A percentile compares a stretch with the other conserved stretches of the same genome.
These are phyloP conservation scores for Chlamydotis undulata DNA, from an alignment of 2,113 vertebrate genomes.

Conservation along the genomic window DNA sequence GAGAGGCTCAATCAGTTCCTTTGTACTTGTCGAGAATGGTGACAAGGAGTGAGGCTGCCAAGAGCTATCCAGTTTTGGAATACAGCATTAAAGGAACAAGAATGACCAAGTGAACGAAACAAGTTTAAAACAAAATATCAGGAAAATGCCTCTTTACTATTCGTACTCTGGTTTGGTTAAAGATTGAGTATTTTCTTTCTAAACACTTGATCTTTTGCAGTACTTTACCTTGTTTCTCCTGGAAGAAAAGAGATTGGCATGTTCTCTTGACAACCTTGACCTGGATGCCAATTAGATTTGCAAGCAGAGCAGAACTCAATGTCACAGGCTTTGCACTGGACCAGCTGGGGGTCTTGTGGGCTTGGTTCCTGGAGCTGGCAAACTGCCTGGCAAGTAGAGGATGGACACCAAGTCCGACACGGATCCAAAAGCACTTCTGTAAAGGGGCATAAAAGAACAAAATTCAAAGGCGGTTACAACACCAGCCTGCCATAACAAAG, in stretches of 20 bases:
- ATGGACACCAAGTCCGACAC: slow-evolving; percentile 97
- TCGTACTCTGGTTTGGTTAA: neutral
- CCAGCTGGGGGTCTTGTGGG: slow-evolving; percentile 86
- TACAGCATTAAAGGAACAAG: neutral
- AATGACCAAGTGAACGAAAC: neutral
- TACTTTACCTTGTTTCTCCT: slow-evolving; percentile 89
- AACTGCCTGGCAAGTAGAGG: slow-evolving; percentile 93
- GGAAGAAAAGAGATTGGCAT: slow-evolving; percentile 91
- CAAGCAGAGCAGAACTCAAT: slow-evolving; percentile 95
- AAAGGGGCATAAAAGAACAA: neutral
- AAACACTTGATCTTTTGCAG: neutral
- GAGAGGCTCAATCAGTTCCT: neutral
- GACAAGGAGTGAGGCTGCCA: neutral
- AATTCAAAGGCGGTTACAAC: neutral
- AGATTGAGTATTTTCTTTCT: neutral
- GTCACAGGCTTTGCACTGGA: slow-evolving; percentile 90
- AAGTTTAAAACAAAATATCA: neutral
- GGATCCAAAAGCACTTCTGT: slow-evolving; percentile 96
- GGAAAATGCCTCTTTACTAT: neutral
- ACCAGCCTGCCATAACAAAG: neutral
- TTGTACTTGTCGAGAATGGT: neutral
- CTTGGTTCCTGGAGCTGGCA: slow-evolving; percentile 92
- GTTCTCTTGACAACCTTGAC: slow-evolving; percentile 91
- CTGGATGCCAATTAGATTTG: slow-evolving; percentile 95
- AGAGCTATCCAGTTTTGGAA: neutral